Conservation (phyloP, 2,797 vertebrate species). For the Basileuterus tristriatus region DNA sequence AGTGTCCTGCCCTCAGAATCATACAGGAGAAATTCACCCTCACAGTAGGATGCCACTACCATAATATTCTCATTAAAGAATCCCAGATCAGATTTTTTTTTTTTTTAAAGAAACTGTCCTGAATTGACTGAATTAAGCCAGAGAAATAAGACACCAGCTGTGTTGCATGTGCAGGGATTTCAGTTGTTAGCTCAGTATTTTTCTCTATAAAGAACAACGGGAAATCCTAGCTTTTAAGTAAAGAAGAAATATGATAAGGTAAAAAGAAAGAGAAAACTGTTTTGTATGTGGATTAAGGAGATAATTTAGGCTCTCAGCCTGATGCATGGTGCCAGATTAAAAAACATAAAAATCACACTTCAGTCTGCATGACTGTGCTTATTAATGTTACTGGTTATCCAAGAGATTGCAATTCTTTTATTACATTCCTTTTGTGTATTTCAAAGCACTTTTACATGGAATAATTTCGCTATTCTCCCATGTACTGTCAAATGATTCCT, state of each 20-base stretch:
- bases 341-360: not conserved
- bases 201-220: not conserved
- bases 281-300: not conserved
- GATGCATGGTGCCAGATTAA: not conserved
- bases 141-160: not conserved
- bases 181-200: not conserved
- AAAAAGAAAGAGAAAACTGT: not conserved
- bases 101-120: not conserved
- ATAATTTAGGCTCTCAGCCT: not conserved
- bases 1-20: not conserved
- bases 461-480: not conserved
- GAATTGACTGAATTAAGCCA: not conserved
- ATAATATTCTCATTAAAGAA: not conserved
- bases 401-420: not conserved
- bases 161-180: not conserved
- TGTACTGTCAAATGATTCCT: not conserved
- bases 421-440: not conserved
- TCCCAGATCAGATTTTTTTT: not conserved
- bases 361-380: not conserved
- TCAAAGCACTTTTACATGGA: not conserved
- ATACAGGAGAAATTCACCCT: not conserved
- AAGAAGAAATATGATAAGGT: not conserved
- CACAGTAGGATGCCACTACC: not conserved
- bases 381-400: not conserved
- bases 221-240: not conserved